A percentile compares a stretch with the other conserved stretches of the same genome.
Evolutionary conservation across 2,888 invertebrate species (phyloP).

Genomic region (Uloborus plumipes): DNA sequence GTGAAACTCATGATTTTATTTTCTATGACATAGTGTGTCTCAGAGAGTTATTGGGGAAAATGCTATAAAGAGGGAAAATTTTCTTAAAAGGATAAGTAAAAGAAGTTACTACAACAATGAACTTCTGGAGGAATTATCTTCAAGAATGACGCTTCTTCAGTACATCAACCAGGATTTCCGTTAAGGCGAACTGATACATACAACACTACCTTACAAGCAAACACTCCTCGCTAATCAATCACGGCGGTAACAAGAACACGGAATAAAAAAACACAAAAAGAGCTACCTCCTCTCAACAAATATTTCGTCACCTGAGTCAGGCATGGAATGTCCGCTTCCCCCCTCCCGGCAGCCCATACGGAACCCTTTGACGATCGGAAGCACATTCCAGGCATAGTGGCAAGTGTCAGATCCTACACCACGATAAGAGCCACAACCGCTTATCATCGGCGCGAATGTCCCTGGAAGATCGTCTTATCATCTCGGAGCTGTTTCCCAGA

Average conservation of each 20-base stretch:
- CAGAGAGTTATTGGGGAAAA: too few relatives aligned
- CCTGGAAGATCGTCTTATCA: neutral
- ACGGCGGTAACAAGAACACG: neutral
- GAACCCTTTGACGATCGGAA: neutral
- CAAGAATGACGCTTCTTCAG: too few relatives aligned
- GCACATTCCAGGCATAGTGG: slow-evolving; percentile 25
- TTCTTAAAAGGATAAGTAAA: too few relatives aligned
- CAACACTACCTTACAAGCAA: neutral
- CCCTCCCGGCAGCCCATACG: neutral
- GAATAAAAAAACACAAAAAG: neutral
- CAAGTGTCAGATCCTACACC: slow-evolving; percentile 3
- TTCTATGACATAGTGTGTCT: too few relatives aligned
- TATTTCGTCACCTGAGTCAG: slow-evolving; percentile 10
- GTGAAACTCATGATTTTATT: too few relatives aligned
- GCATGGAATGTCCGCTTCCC: slow-evolving; percentile 16
- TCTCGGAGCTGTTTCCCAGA: too few relatives aligned
- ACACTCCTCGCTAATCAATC: slow-evolving; percentile 10
- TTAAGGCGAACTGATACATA: too few relatives aligned
- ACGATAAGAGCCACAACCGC: slow-evolving; percentile 2
- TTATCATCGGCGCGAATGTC: slow-evolving; percentile 28
- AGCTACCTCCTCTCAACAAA: slow-evolving; percentile 3
- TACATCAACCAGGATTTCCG: too few relatives aligned
- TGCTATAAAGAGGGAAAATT: too few relatives aligned
- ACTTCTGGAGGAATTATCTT: too few relatives aligned
- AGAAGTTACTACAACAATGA: too few relatives aligned